These are phyloP conservation scores for Drosophila cyrtoloma DNA, from an alignment of 2,888 invertebrate species.

Conservation along the genomic window DNA sequence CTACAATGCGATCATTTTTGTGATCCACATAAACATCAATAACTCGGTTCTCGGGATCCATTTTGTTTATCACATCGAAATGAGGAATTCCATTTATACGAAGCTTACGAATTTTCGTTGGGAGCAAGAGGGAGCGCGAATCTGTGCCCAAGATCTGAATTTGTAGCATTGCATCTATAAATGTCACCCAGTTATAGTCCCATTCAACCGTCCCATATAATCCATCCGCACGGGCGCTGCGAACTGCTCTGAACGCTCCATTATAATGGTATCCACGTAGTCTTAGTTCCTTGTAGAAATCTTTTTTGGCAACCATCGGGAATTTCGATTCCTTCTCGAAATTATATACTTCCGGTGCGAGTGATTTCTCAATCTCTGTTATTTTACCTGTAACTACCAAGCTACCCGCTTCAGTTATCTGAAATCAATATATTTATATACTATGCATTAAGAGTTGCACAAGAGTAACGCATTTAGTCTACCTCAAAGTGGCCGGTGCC, in stretches of 20 bases:
- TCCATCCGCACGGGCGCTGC: slow-evolving; percentile 82
- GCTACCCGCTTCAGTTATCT: slow-evolving; percentile 89
- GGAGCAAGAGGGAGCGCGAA: slow-evolving; percentile 90
- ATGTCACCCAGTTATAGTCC: slow-evolving; percentile 94
- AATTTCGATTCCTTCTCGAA: slow-evolving; percentile 63
- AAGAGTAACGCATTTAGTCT: neutral
- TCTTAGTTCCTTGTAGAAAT: slow-evolving; percentile 90
- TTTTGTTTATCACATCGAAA: slow-evolving; percentile 85
- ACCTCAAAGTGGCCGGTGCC: slow-evolving; percentile 88
- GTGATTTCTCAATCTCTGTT: slow-evolving; percentile 83
- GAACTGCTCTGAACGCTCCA: slow-evolving; percentile 81
- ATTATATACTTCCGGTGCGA: slow-evolving; percentile 55
- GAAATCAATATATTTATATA: neutral
- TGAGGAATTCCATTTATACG: slow-evolving; percentile 89
- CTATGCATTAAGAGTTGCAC: neutral
- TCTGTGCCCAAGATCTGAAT: slow-evolving; percentile 90
- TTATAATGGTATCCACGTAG: slow-evolving; percentile 90
- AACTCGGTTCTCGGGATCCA: slow-evolving; percentile 77
- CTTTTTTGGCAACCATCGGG: slow-evolving; percentile 86
- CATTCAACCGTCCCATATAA: slow-evolving; percentile 86
- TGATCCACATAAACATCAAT: slow-evolving; percentile 82
- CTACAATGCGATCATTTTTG: slow-evolving; percentile 85
- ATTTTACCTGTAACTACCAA: slow-evolving; percentile 90
- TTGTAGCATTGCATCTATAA: slow-evolving; percentile 96
- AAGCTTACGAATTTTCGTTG: slow-evolving; percentile 90